Percentiles rank a stretch among this genome's conserved stretches.
These are phyloP conservation scores for Paradoxurus hermaphroditus DNA, from an alignment of 2,113 vertebrate genomes.

Conservation along the genomic window DNA sequence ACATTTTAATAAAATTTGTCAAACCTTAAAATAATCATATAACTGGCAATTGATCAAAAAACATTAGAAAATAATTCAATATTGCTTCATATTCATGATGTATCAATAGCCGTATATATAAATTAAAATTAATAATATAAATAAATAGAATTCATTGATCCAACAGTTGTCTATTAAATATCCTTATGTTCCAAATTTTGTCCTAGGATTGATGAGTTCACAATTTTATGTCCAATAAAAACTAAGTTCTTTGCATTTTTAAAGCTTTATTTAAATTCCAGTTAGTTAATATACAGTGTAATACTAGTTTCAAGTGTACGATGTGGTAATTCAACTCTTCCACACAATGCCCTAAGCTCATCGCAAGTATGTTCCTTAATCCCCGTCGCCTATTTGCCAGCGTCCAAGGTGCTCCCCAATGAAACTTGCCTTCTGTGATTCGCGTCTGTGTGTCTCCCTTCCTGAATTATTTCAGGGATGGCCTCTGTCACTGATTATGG, in stretches of 20 bases:
- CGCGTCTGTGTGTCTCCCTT: fast-evolving
- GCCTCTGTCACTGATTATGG: background rate
- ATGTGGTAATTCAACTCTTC: background rate
- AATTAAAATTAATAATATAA: background rate
- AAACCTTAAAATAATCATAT: background rate
- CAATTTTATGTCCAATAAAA: background rate
- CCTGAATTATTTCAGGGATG: background rate
- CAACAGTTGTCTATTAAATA: background rate
- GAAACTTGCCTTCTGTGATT: background rate
- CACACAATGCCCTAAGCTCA: background rate
- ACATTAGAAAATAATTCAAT: background rate
- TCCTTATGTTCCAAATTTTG: background rate
- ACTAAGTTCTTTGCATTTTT: background rate
- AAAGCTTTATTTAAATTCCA: background rate
- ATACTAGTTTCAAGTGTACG: background rate
- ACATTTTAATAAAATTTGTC: background rate
- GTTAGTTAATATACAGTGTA: background rate
- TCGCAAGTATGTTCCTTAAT: background rate
- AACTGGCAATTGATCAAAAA: background rate
- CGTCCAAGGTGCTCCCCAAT: background rate
- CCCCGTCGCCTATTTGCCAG: background rate
- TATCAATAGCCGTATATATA: background rate
- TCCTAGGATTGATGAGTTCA: background rate
- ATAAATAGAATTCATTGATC: background rate
- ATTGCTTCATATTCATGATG: background rate